These are phyloP conservation scores for Rhagoletis pomonella DNA, from an alignment of 1,140 invertebrate genomes.

Conservation along the genomic window DNA sequence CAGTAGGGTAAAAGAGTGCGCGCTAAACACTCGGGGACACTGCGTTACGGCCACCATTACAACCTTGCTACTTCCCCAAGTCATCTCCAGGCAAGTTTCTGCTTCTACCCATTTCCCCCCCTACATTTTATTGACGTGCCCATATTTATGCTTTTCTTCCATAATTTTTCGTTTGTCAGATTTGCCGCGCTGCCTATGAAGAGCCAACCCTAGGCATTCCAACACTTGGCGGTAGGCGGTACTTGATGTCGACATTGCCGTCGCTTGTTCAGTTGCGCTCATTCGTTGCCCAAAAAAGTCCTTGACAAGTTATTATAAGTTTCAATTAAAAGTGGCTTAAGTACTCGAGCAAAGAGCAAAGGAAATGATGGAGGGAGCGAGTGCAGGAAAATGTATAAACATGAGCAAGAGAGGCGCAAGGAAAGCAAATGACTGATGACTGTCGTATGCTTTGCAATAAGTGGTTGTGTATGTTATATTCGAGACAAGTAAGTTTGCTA, in stretches of 20 bases:
- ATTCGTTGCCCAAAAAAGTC: conserved; percentile 43
- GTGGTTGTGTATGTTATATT: background rate
- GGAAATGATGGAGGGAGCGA: background rate
- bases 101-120: background rate
- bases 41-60: background rate
- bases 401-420: background rate
- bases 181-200: background rate
- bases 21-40: background rate
- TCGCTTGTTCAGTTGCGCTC: background rate
- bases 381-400: background rate
- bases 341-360: conserved; percentile 26
- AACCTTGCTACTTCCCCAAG: background rate
- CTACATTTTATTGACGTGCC: background rate
- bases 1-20: background rate
- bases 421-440: conserved; percentile 30
- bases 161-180: background rate
- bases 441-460: background rate
- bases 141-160: background rate
- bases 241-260: background rate
- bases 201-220: background rate
- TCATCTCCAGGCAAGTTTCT: background rate
- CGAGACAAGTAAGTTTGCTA: background rate
- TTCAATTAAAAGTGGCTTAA: conserved; percentile 55
- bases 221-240: background rate
- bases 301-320: conserved; percentile 55